Conservation (phyloP, 1,140 invertebrate species). For the Cyrtorhinus lividipennis region DNA sequence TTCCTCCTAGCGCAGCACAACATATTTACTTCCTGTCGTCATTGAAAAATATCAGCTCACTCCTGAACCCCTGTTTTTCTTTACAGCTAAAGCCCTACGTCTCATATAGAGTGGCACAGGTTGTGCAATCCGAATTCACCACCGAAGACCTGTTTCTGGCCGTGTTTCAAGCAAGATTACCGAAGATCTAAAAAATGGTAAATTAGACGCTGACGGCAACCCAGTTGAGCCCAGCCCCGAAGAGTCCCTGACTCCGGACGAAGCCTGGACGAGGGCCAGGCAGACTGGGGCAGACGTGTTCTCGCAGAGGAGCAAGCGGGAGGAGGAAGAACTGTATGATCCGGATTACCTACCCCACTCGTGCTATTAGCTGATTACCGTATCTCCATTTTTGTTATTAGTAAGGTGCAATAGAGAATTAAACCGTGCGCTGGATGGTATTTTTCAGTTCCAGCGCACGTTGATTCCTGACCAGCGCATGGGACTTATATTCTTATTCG, state of each 20-base stretch:
- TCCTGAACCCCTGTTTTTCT: slow-evolving; percentile 6
- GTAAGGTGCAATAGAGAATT: no score
- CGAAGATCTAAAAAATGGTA: slow-evolving; percentile 55
- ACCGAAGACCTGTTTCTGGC: slow-evolving; percentile 69
- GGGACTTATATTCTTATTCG: no score
- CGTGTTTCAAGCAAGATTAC: slow-evolving; percentile 62
- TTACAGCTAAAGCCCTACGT: slow-evolving; percentile 83
- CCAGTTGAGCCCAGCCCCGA: slow-evolving; percentile 52
- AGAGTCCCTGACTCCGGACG: slow-evolving; percentile 52
- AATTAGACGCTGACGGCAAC: slow-evolving; percentile 50
- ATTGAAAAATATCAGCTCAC: neutral
- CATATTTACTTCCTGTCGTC: neutral
- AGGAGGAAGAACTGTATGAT: slow-evolving; percentile 20
- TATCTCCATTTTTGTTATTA: no score
- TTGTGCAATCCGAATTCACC: slow-evolving; percentile 65
- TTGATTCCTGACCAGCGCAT: no score
- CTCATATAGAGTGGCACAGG: slow-evolving; percentile 60
- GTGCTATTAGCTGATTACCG: neutral
- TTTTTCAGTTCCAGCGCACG: no score
- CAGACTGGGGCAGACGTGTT: slow-evolving; percentile 69
- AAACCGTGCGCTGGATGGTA: no score
- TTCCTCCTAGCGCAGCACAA: neutral
- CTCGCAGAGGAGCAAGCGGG: slow-evolving; percentile 22
- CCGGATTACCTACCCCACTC: neutral
- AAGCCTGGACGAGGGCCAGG: slow-evolving; percentile 49